Conservation (phyloP, 2,888 invertebrate species). For the Autographa gamma region DNA sequence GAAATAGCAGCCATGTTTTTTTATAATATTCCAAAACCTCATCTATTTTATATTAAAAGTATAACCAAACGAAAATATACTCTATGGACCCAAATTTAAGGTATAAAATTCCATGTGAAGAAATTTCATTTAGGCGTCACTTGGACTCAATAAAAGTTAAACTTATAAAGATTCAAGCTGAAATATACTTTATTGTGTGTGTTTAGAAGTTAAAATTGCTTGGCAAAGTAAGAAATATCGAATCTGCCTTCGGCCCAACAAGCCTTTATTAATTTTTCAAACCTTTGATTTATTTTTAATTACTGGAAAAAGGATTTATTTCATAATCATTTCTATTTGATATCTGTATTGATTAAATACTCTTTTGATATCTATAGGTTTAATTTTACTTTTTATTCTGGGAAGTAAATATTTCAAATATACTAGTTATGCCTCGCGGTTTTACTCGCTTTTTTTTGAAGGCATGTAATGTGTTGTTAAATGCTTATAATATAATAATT, state of each 20-base stretch:
- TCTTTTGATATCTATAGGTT: too few relatives aligned
- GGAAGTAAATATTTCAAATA: too few relatives aligned
- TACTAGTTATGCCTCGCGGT: too few relatives aligned
- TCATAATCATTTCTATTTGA: conserved; percentile 24
- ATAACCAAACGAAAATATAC: not conserved
- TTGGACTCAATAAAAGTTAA: conserved; percentile 24
- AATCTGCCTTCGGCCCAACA: conserved; percentile 17
- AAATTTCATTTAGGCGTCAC: conserved; percentile 17
- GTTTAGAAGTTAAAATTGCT: not conserved
- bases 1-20: conserved; percentile 41
- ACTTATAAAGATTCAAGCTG: conserved; percentile 11
- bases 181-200: not conserved
- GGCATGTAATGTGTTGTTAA: too few relatives aligned
- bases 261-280: conserved; percentile 45
- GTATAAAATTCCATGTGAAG: conserved; percentile 24
- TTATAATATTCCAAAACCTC: conserved; percentile 39
- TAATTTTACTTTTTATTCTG: too few relatives aligned
- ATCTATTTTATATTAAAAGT: conserved; percentile 51
- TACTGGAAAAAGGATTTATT: conserved; percentile 8
- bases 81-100: accelerated
- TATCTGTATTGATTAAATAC: conserved; percentile 8
- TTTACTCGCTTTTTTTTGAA: too few relatives aligned
- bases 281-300: conserved; percentile 36
- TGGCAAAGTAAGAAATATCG: conserved; percentile 10
- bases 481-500: too few relatives aligned